Evolutionary conservation across 1,140 invertebrate genomes (phyloP), one percentile per base, ranked within the genome.

Genomic region (Lepeophtheirus salmonis): DNA sequence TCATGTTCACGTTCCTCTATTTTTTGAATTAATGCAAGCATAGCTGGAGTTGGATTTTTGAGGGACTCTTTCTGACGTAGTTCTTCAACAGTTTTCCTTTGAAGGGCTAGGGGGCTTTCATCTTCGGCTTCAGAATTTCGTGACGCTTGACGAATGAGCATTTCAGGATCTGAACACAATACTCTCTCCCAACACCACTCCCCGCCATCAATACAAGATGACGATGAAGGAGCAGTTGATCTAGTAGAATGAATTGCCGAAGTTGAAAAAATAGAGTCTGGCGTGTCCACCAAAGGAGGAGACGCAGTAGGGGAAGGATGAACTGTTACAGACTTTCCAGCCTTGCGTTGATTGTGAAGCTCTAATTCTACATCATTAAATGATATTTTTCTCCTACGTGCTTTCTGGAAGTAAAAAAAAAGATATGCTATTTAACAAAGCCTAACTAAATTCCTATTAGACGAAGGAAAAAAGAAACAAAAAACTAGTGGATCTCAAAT

Each of bases 181-280:
- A 61, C 59, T 16, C 50, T 17, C 50, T 61, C 59, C 59, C 59
- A 61, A 16, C 17, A 56, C 59, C 59, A 61, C 23, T 57, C 26
- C 14, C 22, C n/a, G n/a, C n/a, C n/a, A n/a, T n/a, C n/a, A n/a
- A n/a, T n/a, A n/a, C n/a, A n/a, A 6, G 30, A 41, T 6, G 30
- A 41, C 6, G 30, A 41, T n/a, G 30, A 41, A 10, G 30, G 30
- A 41, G 30, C 30, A 6, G 30, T 41, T 6, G 30, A 41, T n/a
- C 30, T 6, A 6, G 30, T 41, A n/a, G 30, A 41, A 41, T 41
- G 30, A n/a, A 41, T n/a, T n/a, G 30, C n/a, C 6, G 30, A 41
- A n/a, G 6, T n/a, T 41, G 30, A 41, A 41, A 10, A 6, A 6
- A 41, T 41, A n/a, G 30, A 41, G n/a, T n/a, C n/a, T n/a, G n/a